Base-by-base conservation (phyloP, 1,140 invertebrate genomes). In the Odontomachus brunneus region DNA sequence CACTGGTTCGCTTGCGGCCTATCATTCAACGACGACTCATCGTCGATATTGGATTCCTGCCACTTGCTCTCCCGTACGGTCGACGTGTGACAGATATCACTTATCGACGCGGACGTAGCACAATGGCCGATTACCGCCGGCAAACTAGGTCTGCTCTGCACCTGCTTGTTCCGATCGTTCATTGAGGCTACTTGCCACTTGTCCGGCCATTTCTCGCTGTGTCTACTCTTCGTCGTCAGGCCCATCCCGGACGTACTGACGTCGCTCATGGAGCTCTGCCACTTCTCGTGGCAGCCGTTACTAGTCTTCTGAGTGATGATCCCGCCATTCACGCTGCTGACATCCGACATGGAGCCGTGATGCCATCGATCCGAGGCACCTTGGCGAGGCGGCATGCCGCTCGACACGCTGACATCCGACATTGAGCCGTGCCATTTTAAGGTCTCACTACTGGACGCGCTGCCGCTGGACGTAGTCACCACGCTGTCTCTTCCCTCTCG, bases 361-460 rank as follows among this genome's bases (percentile, higher is more conserved):
- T 92, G 92, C 93, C 93, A 94, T 62, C 92, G 90, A 44, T 93
- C 90, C 33, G 72, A 84, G 14, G 57, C 62, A 71, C 75, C 84
- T 29, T 90, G 91, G n/a, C 92, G 90, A n/a, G 89, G 81, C 1
- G 92, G 92, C 51, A 93, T 84, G 0, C 92, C 93, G 51, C 96
- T 96, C 5, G 96, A 95, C 24, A 96, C 95, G 82, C 96, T 97
- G 12, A 97, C 95, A 89, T 97, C 97, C 89, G 96, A 97, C 94
- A 96, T 96, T 7, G 97, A 97, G 29, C 96, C 96, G 87, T 97
- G 96, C 97, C 97, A 97, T 93, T 97, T 97, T 1, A 97, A 93
- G 9, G 97, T 97, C 89, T 97, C 97, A 86, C 96, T 97, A 48
- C 97, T 97, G 57, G 96, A 97, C 55, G 96, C 96, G 91, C 96